phyloP scores from a whole-genome alignment of 2,113 vertebrate species.

The Pseudopipra pipra region DNA sequence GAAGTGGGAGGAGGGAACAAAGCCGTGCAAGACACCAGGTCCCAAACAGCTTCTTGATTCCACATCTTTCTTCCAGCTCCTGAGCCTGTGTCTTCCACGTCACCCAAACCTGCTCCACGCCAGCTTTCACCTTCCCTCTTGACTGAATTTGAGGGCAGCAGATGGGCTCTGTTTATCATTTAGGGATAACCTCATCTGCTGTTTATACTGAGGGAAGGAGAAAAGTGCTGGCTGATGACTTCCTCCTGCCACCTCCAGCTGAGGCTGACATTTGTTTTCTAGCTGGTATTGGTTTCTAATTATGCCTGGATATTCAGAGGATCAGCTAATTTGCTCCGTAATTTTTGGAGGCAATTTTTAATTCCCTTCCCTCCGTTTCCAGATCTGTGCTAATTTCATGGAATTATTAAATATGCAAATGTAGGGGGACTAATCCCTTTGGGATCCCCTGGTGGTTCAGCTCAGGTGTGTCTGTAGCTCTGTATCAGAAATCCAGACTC shows the following conservation, averaged over 20 bases:
- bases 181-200: constrained; percentile 48
- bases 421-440: background rate
- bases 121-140: background rate
- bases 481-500: background rate
- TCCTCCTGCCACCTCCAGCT: constrained; percentile 55
- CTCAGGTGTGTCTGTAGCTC: background rate
- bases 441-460: background rate
- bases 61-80: background rate
- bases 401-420: background rate
- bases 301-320: constrained; percentile 28
- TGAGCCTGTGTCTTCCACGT: background rate
- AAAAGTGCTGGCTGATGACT: constrained; percentile 21
- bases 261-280: constrained; percentile 51
- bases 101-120: background rate
- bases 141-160: background rate
- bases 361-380: constrained; percentile 3
- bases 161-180: constrained; percentile 52
- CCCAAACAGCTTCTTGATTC: background rate
- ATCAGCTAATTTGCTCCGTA: constrained; percentile 41
- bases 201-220: constrained; percentile 18
- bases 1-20: background rate
- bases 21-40: background rate
- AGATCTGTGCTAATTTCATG: background rate
- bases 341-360: constrained; percentile 59
- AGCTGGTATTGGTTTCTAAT: constrained; percentile 54